Evolutionary conservation across 2,797 vertebrate genomes (phyloP), one percentile per base, ranked within the genome.

Genomic region (Gymnoscopelus microlampas): DNA sequence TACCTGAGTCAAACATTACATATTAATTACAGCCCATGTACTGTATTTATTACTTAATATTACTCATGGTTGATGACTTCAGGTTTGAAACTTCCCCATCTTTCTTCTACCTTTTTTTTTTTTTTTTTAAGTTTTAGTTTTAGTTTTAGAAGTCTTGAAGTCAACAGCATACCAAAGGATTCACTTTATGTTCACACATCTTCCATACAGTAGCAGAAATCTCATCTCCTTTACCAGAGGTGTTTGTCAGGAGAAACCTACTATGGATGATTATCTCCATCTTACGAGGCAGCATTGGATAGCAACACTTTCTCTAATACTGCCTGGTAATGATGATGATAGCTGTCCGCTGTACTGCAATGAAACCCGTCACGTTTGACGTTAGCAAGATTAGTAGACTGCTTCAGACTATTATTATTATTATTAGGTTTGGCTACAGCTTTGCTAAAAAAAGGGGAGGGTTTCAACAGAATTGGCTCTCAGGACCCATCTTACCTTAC

Each of bases 211-310:
- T 44, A 44, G 39, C 39, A 8, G 35, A 39, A 5, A 53, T 68
- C 9, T 12, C 15, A 48, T 55, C 19, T 39, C 6, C 19, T 69
- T 11, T 63, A 24, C 60, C 26, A 61, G 51, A 13, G 10, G 19
- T 32, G 29, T 14, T 15, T 3, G 5, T 12, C 29, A 10, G 13
- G 9, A 49, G 13, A 32, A 53, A 65, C 55, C 8, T 32, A 67
- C 56, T 71, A 60, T 92, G 95, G 96, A 92, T 86, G 87, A 88
- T 92, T 93, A 93, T 95, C 92, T 93, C 93, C 98, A 99, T 99
- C 98, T 99, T 99, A 99, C 98, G 95, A 97, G 98, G 98, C 96
- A 98, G 98, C 97, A 99, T 99, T 99, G 97, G 98, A 99, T 97
- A 93, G 93, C 93, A 89, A 77, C 61, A 44, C 92, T 92, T 70